phyloP scores from a whole-genome alignment of 2,888 invertebrate genomes.

The Andrena dorsata region DNA sequence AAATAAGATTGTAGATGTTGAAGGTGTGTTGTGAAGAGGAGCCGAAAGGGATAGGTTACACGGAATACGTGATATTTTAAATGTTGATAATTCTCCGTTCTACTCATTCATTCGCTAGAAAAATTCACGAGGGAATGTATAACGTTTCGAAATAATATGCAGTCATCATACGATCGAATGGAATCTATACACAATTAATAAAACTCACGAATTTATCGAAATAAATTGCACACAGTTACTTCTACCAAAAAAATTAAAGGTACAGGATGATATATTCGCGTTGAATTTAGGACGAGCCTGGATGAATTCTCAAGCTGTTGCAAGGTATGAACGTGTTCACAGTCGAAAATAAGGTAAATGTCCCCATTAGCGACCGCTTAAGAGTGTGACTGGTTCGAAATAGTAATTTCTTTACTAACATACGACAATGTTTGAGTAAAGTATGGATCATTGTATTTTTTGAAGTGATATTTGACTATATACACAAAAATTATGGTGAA shows the following conservation, averaged over 20 bases:
- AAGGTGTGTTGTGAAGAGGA: background rate
- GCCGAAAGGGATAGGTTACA: background rate
- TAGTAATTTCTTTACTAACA: no score
- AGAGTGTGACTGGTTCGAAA: no score
- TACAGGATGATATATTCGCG: background rate
- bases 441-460: no score
- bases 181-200: background rate
- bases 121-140: slow-evolving; percentile 4
- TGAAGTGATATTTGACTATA: no score
- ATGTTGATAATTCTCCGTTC: background rate
- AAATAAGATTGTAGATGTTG: background rate
- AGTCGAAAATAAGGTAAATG: no score
- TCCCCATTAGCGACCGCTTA: no score
- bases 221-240: background rate
- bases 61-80: background rate
- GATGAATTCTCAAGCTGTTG: no score
- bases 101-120: background rate
- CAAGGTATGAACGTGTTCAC: no score
- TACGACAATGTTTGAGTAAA: no score
- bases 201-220: background rate
- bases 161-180: background rate
- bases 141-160: background rate
- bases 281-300: background rate
- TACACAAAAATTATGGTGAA: no score
- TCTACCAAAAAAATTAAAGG: background rate